Base-by-base conservation (phyloP, 2,888 invertebrate genomes). In the Coelinius sp. region DNA sequence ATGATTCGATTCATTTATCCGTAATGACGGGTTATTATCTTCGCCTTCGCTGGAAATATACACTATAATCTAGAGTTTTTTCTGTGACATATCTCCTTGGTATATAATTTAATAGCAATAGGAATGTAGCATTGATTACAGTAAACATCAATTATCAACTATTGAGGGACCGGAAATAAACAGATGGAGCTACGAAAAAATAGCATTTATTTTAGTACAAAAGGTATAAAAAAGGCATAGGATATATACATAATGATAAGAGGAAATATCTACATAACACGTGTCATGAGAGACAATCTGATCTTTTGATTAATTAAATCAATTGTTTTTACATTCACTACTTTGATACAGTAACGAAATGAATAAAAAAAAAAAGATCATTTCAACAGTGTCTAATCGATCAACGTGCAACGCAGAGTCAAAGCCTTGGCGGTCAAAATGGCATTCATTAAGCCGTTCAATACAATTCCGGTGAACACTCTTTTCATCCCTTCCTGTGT, bases 221-320 rank as follows among this genome's bases (percentile, higher is more conserved):
- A 70, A 44, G 64, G 71, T 44, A 79, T 82, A 81, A 78, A 79
- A n/a, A 77, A 77, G 38, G 22, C 38, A 8, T 22, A 38, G 63
- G 38, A 62, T 85, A 85, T 85, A 83, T 85, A 85, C 85, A 84
- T 82, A 83, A 84, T 83, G 80, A 81, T 82, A 84, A 77, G 79
- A 83, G 77, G 78, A 79, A 77, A 81, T 84, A 85, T 85, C 84
- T 84, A 85, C 84, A 84, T 76, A 73, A 68, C 75, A 79, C 76
- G 77, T 56, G 68, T 66, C 46, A 25, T 31, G 66, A 63, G 27
- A 25, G 68, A 68, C 68, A 63, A 24, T 10, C 22, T 63, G 63
- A 38, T 63, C 24, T 41, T 41, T 41, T 20, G 63, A n/a, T 66
- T 35, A 38, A 70, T 70, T 27, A 56, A 65, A 49, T 66, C 44